Conservation (phyloP, 92 coral and sea anemone species). For the Montipora capitata region DNA sequence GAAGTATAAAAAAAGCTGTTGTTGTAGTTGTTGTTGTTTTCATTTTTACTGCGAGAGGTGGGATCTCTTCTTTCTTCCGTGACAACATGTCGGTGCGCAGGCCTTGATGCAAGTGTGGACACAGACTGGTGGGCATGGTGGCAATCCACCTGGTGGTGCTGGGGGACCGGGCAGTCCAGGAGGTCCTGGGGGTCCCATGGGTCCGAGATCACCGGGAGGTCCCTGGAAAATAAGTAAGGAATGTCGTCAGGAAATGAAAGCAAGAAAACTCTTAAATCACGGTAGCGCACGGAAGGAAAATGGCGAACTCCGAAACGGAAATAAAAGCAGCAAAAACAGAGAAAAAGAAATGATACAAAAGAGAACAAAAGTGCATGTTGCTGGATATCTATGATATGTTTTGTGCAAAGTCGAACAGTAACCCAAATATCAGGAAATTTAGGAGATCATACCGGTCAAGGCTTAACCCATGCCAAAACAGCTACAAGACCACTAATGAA, state of each 20-base stretch:
- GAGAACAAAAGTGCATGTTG: background rate
- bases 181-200: slow-evolving; percentile 96
- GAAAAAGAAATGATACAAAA: background rate
- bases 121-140: slow-evolving; percentile 99
- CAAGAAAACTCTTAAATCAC: background rate
- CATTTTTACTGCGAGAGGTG: slow-evolving; percentile 56
- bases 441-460: background rate
- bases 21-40: slow-evolving; percentile 33
- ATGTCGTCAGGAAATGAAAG: background rate
- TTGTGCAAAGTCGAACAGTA: background rate
- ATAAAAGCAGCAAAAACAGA: background rate
- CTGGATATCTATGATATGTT: background rate
- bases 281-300: too few species aligned
- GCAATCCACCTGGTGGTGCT: slow-evolving; percentile 99
- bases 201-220: slow-evolving; percentile 99
- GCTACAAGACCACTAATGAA: background rate
- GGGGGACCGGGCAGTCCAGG: slow-evolving; percentile 97
- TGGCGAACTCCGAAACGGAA: too few species aligned
- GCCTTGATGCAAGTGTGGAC: slow-evolving; percentile 99
- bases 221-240: slow-evolving; percentile 56
- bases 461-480: background rate
- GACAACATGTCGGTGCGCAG: slow-evolving; percentile 96
- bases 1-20: slow-evolving; percentile 78
- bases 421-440: background rate
- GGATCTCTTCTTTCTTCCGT: slow-evolving; percentile 93